Evolutionary conservation across 1,140 invertebrate genomes (phyloP).

Genomic region (Hypsibius dujardini): DNA sequence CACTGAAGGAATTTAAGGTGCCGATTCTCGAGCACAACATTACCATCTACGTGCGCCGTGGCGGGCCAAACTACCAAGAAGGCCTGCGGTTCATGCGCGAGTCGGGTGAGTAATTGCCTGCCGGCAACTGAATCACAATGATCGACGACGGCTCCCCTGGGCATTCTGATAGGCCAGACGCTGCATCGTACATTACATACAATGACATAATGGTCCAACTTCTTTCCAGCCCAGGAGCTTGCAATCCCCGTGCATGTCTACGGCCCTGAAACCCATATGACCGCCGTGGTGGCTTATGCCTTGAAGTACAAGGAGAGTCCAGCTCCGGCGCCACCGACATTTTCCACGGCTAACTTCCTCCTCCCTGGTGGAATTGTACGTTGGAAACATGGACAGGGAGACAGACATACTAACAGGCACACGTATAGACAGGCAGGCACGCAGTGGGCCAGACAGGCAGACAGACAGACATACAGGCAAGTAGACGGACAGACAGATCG

Average conservation of each 20-base stretch:
- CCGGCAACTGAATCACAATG: neutral
- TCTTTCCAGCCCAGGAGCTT: constrained; percentile 54
- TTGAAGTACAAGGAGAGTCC: constrained; percentile 75
- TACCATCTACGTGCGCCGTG: constrained; percentile 83
- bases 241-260: constrained; percentile 85
- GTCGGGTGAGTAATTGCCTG: constrained; percentile 31
- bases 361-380: constrained; percentile 53
- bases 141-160: constrained; percentile 11
- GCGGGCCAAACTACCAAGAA: constrained; percentile 97
- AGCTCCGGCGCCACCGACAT: constrained; percentile 42
- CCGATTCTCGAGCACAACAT: constrained; percentile 76
- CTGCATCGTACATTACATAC: neutral
- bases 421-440: too few relatives aligned
- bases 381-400: neutral
- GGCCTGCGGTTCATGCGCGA: constrained; percentile 51
- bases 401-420: too few relatives aligned
- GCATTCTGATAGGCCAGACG: constrained; percentile 9
- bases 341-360: constrained; percentile 78
- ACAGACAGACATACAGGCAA: too few relatives aligned
- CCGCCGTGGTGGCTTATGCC: constrained; percentile 92
- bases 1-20: constrained; percentile 75
- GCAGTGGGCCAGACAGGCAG: too few relatives aligned
- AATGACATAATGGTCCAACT: constrained; percentile 19
- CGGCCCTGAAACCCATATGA: constrained; percentile 98
- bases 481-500: too few relatives aligned